Conservation (phyloP, 2,888 invertebrate species). For the Drosophila mayaguana region DNA sequence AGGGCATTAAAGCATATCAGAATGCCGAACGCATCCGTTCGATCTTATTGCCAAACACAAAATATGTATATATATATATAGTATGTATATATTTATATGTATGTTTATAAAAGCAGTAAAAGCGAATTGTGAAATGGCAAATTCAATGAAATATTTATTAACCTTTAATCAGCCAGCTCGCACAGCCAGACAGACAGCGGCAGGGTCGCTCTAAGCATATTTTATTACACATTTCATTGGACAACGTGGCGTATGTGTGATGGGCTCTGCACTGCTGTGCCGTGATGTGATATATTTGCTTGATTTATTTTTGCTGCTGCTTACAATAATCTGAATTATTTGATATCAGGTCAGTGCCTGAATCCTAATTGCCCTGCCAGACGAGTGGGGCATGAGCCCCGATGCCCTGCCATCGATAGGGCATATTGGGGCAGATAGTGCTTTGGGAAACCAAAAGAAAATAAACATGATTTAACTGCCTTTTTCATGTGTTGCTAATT, state of each 20-base stretch:
- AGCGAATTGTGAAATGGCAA: constrained; percentile 62
- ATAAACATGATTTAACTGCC: background rate
- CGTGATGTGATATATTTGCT: constrained; percentile 32
- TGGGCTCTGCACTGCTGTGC: background rate
- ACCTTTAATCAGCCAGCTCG: constrained; percentile 44
- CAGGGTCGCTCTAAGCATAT: constrained; percentile 34
- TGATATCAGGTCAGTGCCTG: constrained; percentile 42
- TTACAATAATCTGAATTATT: constrained; percentile 41
- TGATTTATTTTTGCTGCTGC: constrained; percentile 40
- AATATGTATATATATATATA: constrained; percentile 7
- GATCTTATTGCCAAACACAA: constrained; percentile 41
- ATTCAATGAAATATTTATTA: constrained; percentile 69
- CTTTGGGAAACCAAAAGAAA: background rate
- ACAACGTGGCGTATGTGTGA: constrained; percentile 43
- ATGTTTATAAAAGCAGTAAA: constrained; percentile 17
- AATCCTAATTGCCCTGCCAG: constrained; percentile 47
- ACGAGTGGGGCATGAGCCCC: constrained; percentile 10
- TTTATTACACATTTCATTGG: constrained; percentile 46
- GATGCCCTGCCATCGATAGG: background rate
- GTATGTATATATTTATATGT: constrained; percentile 5
- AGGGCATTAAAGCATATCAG: constrained; percentile 43
- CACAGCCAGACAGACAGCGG: background rate
- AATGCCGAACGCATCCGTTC: constrained; percentile 43
- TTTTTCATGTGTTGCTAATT: constrained; percentile 11
- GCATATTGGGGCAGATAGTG: background rate